Conservation (phyloP, 2,797 vertebrate species). For the Pelochelys cantorii region DNA sequence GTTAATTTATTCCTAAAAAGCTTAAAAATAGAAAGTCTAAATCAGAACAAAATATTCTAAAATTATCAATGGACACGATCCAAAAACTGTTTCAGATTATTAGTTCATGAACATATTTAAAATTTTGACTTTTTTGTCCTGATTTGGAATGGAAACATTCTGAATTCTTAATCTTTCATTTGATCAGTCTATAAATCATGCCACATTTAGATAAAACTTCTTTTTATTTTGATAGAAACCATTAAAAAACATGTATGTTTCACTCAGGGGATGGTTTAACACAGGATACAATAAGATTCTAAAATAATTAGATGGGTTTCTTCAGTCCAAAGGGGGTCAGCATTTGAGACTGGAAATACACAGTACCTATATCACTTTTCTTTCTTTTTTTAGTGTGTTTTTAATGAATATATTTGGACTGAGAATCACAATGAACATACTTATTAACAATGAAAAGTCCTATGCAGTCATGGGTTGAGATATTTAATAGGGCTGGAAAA, state of each 20-base stretch:
- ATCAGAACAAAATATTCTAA: neutral
- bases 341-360: conserved; percentile 29
- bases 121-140: no score
- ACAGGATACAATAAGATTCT: conserved; percentile 36
- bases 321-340: neutral
- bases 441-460: conserved; percentile 27
- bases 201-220: conserved; percentile 13
- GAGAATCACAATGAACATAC: neutral
- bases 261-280: neutral
- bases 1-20: neutral
- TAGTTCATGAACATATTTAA: neutral
- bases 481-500: neutral
- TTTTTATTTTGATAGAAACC: neutral
- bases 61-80: neutral
- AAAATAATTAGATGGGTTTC: neutral
- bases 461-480: neutral
- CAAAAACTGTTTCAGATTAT: neutral
- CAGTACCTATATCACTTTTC: conserved; percentile 41
- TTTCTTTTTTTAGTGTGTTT: neutral
- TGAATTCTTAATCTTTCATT: no score
- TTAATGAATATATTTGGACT: conserved; percentile 10
- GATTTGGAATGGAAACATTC: no score
- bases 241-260: neutral
- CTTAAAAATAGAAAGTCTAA: neutral
- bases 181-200: neutral